A percentile compares a stretch with the other conserved stretches of the same genome.
Evolutionary conservation across 1,140 invertebrate species (phyloP).

Genomic region (Eubasilissa regina): DNA sequence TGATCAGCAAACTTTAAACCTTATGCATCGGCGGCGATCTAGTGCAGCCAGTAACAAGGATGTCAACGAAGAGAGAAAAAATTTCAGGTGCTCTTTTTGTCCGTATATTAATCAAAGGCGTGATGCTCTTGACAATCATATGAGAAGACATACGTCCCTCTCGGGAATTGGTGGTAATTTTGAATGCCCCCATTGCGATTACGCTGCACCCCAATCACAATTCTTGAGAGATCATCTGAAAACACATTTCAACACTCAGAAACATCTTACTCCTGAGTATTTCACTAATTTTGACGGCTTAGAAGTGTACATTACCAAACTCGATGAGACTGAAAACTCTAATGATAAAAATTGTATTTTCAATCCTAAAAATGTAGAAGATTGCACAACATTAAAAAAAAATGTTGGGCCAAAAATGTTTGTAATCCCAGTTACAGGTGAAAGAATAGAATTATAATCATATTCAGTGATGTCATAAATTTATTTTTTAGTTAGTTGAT

Average conservation of each 20-base stretch:
- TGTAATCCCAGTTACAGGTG: conserved; percentile 74
- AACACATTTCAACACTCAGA: conserved; percentile 80
- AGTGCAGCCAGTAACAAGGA: conserved; percentile 68
- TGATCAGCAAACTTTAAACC: conserved; percentile 71
- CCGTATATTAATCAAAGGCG: conserved; percentile 83
- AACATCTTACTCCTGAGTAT: conserved; percentile 75
- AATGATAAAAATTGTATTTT: conserved; percentile 61
- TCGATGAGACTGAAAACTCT: conserved; percentile 63
- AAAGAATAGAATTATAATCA: conserved; percentile 60
- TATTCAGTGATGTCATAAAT: conserved; percentile 15
- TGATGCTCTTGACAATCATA: conserved; percentile 83
- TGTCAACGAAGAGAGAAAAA: conserved; percentile 70
- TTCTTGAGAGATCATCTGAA: conserved; percentile 86
- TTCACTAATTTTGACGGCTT: conserved; percentile 74
- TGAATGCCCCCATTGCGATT: conserved; percentile 88
- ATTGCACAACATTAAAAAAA: conserved; percentile 46
- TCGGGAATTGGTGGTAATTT: conserved; percentile 75
- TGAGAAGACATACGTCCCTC: conserved; percentile 78
- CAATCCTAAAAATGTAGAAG: conserved; percentile 65
- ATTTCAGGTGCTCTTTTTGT: conserved; percentile 80
- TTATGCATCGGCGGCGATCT: conserved; percentile 63
- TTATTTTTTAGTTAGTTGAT: no score
- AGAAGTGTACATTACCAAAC: conserved; percentile 69
- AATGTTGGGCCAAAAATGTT: conserved; percentile 65
- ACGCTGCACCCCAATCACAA: conserved; percentile 83